Conservation (phyloP, 37 sponge, comb jelly and placozoan genomes). For the Cliona cf. orientalis region DNA sequence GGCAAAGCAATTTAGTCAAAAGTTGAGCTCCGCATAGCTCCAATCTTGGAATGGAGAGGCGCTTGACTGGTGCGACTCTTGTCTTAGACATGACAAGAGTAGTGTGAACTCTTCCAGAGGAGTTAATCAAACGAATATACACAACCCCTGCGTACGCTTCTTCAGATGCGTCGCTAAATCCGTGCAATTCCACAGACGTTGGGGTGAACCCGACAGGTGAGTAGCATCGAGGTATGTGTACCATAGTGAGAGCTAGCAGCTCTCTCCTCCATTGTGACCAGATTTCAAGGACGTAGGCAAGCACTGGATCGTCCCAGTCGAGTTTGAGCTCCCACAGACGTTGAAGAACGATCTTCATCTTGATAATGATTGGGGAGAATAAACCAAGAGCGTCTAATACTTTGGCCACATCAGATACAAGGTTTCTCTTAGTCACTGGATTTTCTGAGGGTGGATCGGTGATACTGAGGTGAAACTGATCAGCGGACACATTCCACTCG, state of each 20-base stretch:
- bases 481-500: slow-evolving; percentile 34
- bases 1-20: slow-evolving; percentile 15
- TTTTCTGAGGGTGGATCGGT: neutral
- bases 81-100: slow-evolving; percentile 37
- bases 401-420: slow-evolving; percentile 38
- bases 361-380: slow-evolving; percentile 23
- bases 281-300: slow-evolving; percentile 12
- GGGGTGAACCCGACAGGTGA: neutral
- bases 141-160: slow-evolving; percentile 38
- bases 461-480: slow-evolving; percentile 27
- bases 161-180: slow-evolving; percentile 43
- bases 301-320: slow-evolving; percentile 43
- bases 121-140: slow-evolving; percentile 10
- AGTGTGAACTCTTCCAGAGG: slow-evolving; percentile 14
- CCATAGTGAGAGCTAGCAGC: neutral
- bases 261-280: slow-evolving; percentile 39
- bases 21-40: slow-evolving; percentile 37
- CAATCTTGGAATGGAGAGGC: slow-evolving; percentile 34
- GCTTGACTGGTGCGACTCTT: slow-evolving; percentile 22
- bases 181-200: too few species aligned
- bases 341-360: slow-evolving; percentile 52
- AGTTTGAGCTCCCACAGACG: slow-evolving; percentile 27
- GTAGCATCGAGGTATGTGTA: slow-evolving; percentile 32
- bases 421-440: slow-evolving; percentile 1
- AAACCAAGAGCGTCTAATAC: slow-evolving; percentile 32